Evolutionary conservation across 2,888 invertebrate genomes (phyloP), one percentile per base, ranked within the genome.

Genomic region (Melipona bicolor): DNA sequence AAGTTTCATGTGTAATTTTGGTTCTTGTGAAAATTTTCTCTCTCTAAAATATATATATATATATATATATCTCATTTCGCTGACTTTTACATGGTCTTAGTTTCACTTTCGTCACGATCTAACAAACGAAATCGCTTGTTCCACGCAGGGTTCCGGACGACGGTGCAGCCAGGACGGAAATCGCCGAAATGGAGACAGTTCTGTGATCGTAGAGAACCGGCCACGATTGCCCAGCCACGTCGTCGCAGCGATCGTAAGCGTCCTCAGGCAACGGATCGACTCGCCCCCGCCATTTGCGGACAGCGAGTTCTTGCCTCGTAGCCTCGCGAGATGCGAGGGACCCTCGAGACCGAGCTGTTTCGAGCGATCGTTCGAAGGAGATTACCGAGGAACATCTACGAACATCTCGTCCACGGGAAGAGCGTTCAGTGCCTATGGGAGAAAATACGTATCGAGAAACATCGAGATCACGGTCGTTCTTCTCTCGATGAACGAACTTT

Each of bases 181-280:
- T 97, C 91, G 98, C 98, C 92, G 98, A 98, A 96, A 98, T 98
- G 97, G 98, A 98, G 96, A 98, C 98, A 94, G 98, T 98, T 96
- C 97, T 98, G 96, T 98, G 97, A 97, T 96, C 95, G 89, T 92
- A 92, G 87, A 89, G 85, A 79, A 72, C 78, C 77, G 88, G 86
- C 87, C 79, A 77, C 82, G 81, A 88, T 87, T 84, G 88, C 80
- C 91, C 81, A 81, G 80, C 82, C 82, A 65, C 81, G 71, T 68
- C 77, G 67, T 75, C 77, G 72, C 43, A 43, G 43, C 81, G 62
- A 62, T 67, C 81, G 69, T 79, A 76, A 81, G 61, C 43, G 75
- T 83, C 74, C 77, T 72, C 36, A 52, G 62, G 78, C 50, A 79
- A 67, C 56, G 54, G 68, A 81, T 67, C 77, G 70, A 43, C 19